These are phyloP conservation scores for Lepus europaeus DNA, from an alignment of 2,113 vertebrate genomes.

Conservation along the genomic window DNA sequence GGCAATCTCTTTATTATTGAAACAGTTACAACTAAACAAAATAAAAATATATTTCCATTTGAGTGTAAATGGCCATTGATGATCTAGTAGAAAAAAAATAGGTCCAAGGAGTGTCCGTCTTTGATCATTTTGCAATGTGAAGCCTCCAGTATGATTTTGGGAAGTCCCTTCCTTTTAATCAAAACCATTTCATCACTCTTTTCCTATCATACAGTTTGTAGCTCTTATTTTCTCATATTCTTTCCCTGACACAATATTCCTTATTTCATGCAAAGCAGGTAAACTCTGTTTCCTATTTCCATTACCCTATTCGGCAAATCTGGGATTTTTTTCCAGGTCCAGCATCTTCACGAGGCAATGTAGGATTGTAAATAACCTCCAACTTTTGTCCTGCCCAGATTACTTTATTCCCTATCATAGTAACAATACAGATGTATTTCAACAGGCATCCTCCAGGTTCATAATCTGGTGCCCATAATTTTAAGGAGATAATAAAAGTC, in stretches of 20 bases:
- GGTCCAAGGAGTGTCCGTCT: neutral
- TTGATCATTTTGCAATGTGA: neutral
- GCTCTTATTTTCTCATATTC: neutral
- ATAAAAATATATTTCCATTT: neutral
- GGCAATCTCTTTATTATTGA: neutral
- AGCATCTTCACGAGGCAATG: too few species aligned
- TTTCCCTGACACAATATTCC: too few species aligned
- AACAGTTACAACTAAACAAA: neutral
- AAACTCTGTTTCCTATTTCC: neutral
- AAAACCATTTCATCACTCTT: neutral
- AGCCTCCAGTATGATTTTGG: neutral
- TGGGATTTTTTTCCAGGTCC: neutral
- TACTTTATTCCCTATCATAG: neutral
- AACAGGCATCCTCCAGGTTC: neutral
- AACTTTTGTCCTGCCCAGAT: neutral
- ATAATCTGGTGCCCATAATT: neutral
- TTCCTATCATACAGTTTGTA: neutral
- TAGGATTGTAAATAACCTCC: neutral
- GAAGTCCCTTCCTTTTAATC: neutral
- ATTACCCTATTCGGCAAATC: neutral
- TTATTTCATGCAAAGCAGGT: neutral
- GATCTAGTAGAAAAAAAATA: neutral
- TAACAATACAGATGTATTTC: neutral
- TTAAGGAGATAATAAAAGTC: neutral
- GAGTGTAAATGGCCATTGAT: neutral